Evolutionary conservation across 2,113 vertebrate species (phyloP).

Genomic region (Tragelaphus imberbis): DNA sequence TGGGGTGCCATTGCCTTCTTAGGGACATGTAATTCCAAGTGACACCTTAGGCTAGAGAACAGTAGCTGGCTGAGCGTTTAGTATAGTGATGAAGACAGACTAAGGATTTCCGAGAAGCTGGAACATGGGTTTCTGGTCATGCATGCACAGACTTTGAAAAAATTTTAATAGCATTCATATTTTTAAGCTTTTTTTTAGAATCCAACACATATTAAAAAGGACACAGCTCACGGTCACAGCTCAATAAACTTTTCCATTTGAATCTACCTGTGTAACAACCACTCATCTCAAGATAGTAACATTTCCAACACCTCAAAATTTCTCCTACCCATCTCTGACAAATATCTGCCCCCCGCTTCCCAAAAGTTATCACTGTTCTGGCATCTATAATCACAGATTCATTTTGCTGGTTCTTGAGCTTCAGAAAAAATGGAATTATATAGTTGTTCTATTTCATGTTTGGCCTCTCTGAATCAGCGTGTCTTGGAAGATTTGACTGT

Average conservation of each 20-base stretch:
- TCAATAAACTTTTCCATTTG: background rate
- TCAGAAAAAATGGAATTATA: background rate
- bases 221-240: background rate
- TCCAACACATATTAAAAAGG: background rate
- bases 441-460: background rate
- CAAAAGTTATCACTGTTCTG: background rate
- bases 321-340: background rate
- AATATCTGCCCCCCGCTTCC: background rate
- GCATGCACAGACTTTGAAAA: background rate
- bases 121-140: accelerated
- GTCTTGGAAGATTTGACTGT: background rate
- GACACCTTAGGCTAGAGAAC: background rate
- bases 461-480: background rate
- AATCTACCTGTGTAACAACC: background rate
- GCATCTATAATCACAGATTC: background rate
- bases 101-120: background rate
- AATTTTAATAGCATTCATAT: background rate
- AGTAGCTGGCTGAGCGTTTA: too few species aligned
- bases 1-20: background rate
- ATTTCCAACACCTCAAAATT: background rate
- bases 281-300: background rate
- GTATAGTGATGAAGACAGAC: background rate
- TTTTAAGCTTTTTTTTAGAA: background rate
- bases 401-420: background rate
- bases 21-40: background rate